Evolutionary conservation across 2,888 invertebrate species (phyloP).

Genomic region (Lycia hirtaria): DNA sequence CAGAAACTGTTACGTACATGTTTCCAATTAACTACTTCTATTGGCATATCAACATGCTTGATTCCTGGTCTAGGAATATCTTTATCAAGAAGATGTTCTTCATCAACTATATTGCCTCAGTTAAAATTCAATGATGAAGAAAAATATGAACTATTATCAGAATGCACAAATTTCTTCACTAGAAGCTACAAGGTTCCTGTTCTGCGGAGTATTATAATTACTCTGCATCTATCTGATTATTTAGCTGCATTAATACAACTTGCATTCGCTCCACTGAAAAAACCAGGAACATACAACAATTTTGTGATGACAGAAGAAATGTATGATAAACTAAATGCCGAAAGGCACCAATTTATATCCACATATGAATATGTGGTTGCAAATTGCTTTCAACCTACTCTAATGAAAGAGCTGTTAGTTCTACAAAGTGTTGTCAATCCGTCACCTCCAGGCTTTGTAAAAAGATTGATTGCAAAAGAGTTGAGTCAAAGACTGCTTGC

Average conservation of each 20-base stretch:
- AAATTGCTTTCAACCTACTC: constrained; percentile 85
- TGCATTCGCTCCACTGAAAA: constrained; percentile 87
- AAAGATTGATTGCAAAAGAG: constrained; percentile 85
- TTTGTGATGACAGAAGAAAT: constrained; percentile 85
- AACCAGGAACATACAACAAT: constrained; percentile 76
- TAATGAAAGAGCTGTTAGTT: constrained; percentile 89
- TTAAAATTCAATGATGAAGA: constrained; percentile 74
- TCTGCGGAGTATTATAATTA: constrained; percentile 83
- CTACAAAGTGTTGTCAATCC: constrained; percentile 83
- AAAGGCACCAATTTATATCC: constrained; percentile 79
- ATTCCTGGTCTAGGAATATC: constrained; percentile 87
- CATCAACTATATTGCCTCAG: constrained; percentile 57
- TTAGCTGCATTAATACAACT: constrained; percentile 89
- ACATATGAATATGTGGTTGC: constrained; percentile 81
- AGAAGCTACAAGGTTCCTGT: constrained; percentile 78
- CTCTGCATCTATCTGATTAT: constrained; percentile 85
- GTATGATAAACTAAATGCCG: constrained; percentile 77
- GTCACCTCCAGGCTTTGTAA: constrained; percentile 87
- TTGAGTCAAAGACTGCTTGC: constrained; percentile 86
- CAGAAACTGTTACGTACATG: constrained; percentile 86
- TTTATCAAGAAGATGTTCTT: constrained; percentile 71
- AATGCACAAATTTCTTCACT: constrained; percentile 78
- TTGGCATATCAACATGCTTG: constrained; percentile 88
- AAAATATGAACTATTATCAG: constrained; percentile 79
- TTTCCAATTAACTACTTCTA: constrained; percentile 86